Conservation (phyloP, 2,888 invertebrate species). For the Drosophila suboccidentalis region DNA sequence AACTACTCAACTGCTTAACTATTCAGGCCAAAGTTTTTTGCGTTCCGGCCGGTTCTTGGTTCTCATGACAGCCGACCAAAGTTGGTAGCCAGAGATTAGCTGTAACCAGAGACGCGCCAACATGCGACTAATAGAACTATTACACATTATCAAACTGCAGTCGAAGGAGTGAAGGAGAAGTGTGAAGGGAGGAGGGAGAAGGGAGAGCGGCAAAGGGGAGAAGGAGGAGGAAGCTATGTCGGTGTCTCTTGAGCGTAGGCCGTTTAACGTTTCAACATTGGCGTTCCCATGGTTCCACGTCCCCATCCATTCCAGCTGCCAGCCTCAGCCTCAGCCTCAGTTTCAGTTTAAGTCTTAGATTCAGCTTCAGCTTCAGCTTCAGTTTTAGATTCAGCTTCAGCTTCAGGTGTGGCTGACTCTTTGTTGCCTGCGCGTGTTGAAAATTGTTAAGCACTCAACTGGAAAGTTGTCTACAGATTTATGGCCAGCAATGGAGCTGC, state of each 20-base stretch:
- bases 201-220: not conserved
- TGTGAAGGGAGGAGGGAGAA: not conserved
- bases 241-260: conserved; percentile 50
- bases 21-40: conserved; percentile 58
- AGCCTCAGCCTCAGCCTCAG: not conserved
- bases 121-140: conserved; percentile 80
- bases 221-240: not conserved
- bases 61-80: conserved; percentile 68
- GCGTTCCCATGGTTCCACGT: conserved; percentile 55
- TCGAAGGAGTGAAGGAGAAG: not conserved
- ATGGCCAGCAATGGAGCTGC: conserved; percentile 61
- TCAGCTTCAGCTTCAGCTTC: conserved; percentile 12
- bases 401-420: conserved; percentile 55
- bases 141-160: conserved; percentile 73
- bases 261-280: conserved; percentile 37
- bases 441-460: conserved; percentile 72
- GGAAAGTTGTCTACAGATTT: conserved; percentile 75
- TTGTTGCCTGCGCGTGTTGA: conserved; percentile 64
- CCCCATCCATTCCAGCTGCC: conserved; percentile 26
- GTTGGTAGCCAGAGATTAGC: conserved; percentile 80
- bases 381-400: conserved; percentile 19
- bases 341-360: conserved; percentile 4
- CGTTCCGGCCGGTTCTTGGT: conserved; percentile 55
- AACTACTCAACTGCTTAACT: conserved; percentile 43
- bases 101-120: conserved; percentile 77